Evolutionary conservation across 1,140 invertebrate genomes (phyloP).

Genomic region (Riptortus pedestris): DNA sequence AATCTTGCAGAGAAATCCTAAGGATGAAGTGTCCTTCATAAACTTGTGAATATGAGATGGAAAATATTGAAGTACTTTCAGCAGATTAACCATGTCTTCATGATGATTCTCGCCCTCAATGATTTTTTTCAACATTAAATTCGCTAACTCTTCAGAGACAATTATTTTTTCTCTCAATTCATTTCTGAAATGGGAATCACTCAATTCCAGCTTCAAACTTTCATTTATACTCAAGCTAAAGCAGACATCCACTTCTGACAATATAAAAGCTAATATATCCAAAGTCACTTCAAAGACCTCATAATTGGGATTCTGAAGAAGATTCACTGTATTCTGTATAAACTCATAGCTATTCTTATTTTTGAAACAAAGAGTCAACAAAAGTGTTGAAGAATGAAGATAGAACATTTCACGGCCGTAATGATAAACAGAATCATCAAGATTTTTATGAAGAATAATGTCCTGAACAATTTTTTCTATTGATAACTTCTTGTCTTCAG

Average conservation of each 20-base stretch:
- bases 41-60: conserved; percentile 5
- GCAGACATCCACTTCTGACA: neutral
- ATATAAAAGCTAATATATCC: neutral
- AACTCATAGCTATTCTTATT: neutral
- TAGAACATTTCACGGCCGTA: neutral
- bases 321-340: neutral
- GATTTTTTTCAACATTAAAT: neutral
- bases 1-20: neutral
- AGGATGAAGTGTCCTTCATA: neutral
- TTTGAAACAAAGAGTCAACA: neutral
- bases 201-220: neutral
- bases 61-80: neutral
- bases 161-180: neutral
- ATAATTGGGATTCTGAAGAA: neutral
- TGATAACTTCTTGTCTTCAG: neutral
- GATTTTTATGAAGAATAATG: neutral
- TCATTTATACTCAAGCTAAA: conserved; percentile 1
- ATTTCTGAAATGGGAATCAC: neutral
- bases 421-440: neutral
- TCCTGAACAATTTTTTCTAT: neutral
- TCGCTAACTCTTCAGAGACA: neutral
- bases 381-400: neutral
- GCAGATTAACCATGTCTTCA: conserved; percentile 10
- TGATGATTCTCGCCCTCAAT: neutral
- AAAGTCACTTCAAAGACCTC: neutral